Conservation (phyloP, 2,113 vertebrate genomes). For the Nematolebias whitei region DNA sequence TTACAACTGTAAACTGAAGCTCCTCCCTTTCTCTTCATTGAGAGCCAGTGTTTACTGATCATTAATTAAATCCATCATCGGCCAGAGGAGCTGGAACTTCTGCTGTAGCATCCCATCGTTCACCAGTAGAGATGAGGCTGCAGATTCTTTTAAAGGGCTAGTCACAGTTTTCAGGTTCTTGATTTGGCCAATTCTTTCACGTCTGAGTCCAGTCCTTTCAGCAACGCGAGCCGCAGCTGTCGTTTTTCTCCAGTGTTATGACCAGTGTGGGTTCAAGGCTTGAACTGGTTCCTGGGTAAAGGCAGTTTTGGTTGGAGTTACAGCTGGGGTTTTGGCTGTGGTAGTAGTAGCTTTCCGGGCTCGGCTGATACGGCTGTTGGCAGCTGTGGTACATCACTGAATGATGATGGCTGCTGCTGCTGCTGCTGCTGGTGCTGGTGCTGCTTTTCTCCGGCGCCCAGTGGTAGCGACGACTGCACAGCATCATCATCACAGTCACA, state of each 20-base stretch:
- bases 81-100: slow-evolving; percentile 18
- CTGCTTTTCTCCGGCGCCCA: slow-evolving; percentile 94
- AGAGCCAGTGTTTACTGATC: slow-evolving; percentile 31
- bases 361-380: slow-evolving; percentile 53
- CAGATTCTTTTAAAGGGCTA: slow-evolving; percentile 9
- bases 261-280: slow-evolving; percentile 92
- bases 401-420: slow-evolving; percentile 60
- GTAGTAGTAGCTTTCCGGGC: slow-evolving; percentile 49
- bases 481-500: slow-evolving; percentile 88
- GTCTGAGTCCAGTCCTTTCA: slow-evolving; percentile 74
- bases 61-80: slow-evolving; percentile 24
- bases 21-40: slow-evolving; percentile 9
- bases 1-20: slow-evolving; percentile 13
- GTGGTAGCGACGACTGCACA: slow-evolving; percentile 97
- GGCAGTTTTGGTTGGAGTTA: slow-evolving; percentile 80
- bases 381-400: slow-evolving; percentile 71
- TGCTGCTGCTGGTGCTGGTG: slow-evolving; percentile 47
- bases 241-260: slow-evolving; percentile 93
- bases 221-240: slow-evolving; percentile 81
- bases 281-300: slow-evolving; percentile 83
- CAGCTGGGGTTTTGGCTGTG: slow-evolving; percentile 62
- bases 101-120: slow-evolving; percentile 19
- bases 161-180: slow-evolving; percentile 9
- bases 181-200: slow-evolving; percentile 7
- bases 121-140: slow-evolving; percentile 7